phyloP scores from a whole-genome alignment of 2,113 vertebrate species.

The Polypterus bichir region DNA sequence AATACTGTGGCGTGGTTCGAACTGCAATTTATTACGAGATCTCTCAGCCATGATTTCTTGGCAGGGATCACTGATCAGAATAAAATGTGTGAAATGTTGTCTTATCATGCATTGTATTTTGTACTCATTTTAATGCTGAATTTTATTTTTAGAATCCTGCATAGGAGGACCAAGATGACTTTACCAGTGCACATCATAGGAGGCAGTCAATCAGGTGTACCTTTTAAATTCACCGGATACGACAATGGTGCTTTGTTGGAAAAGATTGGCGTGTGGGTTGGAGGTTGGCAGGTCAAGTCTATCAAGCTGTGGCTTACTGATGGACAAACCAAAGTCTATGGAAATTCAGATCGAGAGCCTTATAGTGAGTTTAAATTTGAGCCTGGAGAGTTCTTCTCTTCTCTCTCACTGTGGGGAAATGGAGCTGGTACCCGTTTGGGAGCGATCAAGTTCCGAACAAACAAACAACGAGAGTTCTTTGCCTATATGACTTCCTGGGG shows the following conservation, averaged over 20 bases:
- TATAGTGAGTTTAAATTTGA: slow-evolving; percentile 19
- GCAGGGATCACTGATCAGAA: too few relatives aligned
- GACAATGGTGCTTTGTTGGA: slow-evolving; percentile 16
- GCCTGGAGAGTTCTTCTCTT: slow-evolving; percentile 18
- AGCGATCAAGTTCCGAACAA: slow-evolving; percentile 23
- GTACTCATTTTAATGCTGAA: too few relatives aligned
- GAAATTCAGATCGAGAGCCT: not conserved
- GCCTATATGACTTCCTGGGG: slow-evolving; percentile 18
- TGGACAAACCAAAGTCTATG: slow-evolving; percentile 4
- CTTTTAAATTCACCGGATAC: slow-evolving; percentile 13
- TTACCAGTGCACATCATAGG: too few relatives aligned
- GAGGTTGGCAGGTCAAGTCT: slow-evolving; percentile 17
- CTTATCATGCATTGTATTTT: too few relatives aligned
- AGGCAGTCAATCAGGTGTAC: not conserved
- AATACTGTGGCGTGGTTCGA: too few relatives aligned
- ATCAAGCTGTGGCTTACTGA: slow-evolving; percentile 19
- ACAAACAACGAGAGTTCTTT: slow-evolving; percentile 8
- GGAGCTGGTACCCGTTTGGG: slow-evolving; percentile 21
- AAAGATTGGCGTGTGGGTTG: slow-evolving; percentile 20
- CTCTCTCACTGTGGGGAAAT: slow-evolving; percentile 27
- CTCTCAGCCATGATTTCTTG: too few relatives aligned
- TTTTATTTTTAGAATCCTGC: too few relatives aligned
- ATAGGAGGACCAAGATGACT: too few relatives aligned
- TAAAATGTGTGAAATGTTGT: too few relatives aligned
- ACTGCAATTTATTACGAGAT: too few relatives aligned